Evolutionary conservation across 2,113 vertebrate genomes (phyloP).

Genomic region (Phaethornis superciliosus): DNA sequence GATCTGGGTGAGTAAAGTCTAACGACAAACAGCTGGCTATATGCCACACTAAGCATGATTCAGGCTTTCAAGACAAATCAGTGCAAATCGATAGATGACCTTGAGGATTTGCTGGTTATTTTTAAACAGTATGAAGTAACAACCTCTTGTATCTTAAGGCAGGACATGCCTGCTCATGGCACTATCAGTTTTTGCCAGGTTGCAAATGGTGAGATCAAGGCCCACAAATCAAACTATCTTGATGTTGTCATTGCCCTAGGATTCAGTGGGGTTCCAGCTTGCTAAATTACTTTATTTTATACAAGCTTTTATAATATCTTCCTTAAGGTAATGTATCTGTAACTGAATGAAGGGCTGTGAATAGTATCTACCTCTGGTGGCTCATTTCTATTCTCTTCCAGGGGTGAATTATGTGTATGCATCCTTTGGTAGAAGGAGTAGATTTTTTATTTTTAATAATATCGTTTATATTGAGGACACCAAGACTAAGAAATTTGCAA

Average conservation of each 20-base stretch:
- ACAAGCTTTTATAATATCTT: neutral
- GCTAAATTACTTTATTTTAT: neutral
- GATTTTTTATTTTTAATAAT: neutral
- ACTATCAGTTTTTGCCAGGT: constrained; percentile 30
- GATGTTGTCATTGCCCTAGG: neutral
- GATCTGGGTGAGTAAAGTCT: neutral
- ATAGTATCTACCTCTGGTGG: neutral
- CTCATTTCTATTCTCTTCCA: neutral
- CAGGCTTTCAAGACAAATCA: neutral
- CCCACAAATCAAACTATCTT: neutral
- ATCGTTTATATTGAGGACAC: neutral
- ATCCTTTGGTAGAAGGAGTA: neutral
- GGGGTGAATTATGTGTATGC: neutral
- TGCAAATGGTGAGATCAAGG: constrained; percentile 3
- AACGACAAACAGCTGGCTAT: neutral
- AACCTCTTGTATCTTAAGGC: neutral
- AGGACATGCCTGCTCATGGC: constrained; percentile 1
- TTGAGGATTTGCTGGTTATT: neutral
- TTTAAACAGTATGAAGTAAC: neutral
- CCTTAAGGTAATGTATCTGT: neutral
- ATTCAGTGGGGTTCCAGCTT: neutral
- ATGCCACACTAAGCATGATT: neutral
- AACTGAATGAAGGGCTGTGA: neutral
- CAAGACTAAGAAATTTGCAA: neutral
- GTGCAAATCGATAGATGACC: neutral